These are phyloP conservation scores for Lonchura striata DNA, from an alignment of 2,113 vertebrate genomes.

Conservation along the genomic window DNA sequence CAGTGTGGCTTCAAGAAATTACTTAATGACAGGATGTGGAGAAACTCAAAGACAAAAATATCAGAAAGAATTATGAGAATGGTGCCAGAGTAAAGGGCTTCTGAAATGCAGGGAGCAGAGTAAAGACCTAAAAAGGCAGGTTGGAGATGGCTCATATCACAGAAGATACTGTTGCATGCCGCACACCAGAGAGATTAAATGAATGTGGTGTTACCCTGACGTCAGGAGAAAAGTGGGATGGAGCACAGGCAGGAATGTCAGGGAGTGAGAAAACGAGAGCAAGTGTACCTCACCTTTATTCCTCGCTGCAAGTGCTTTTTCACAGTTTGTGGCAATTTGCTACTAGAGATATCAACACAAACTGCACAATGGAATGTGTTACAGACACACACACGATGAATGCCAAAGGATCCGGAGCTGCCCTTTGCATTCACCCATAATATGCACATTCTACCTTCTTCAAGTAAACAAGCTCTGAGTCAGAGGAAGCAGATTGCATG, in stretches of 20 bases:
- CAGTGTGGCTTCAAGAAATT: constrained; percentile 37
- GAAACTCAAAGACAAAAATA: constrained; percentile 61
- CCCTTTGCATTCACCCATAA: neutral
- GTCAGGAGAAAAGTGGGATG: neutral
- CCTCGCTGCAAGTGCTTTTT: neutral
- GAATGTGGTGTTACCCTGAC: accelerated
- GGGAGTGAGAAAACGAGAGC: neutral
- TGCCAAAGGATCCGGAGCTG: accelerated
- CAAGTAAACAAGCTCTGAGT: neutral
- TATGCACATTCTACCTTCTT: neutral
- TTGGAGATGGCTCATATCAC: neutral
- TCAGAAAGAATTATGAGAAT: constrained; percentile 37
- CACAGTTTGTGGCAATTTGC: neutral
- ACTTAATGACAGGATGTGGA: constrained; percentile 53
- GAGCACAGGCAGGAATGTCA: neutral
- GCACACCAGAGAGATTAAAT: neutral
- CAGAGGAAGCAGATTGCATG: neutral
- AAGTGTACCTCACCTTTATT: neutral
- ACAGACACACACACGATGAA: accelerated
- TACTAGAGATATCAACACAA: neutral
- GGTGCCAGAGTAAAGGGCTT: neutral
- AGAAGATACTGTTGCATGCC: neutral
- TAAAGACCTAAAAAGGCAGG: neutral
- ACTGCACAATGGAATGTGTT: neutral
- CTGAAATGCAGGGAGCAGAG: neutral